Evolutionary conservation across 2,113 vertebrate genomes (phyloP), one percentile per base, ranked within the genome.

Genomic region (Neotoma lepida): DNA sequence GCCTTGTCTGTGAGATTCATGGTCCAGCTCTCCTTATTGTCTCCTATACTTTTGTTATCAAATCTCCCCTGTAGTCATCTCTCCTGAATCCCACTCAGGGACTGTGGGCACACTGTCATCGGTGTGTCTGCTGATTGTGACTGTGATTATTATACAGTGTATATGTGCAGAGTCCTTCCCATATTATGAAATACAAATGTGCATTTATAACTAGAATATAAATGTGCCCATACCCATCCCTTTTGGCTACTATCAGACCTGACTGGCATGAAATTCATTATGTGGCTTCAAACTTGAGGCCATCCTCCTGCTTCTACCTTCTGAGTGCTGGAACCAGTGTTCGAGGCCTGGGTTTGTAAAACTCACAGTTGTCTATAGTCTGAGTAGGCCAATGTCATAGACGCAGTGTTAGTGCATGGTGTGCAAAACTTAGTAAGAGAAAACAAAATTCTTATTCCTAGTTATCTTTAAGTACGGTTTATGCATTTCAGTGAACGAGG

Each of bases 401-500:
- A 68, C 39, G 24, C 8, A 26, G 12, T 86, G 71, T 73, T 95
- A 63, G 6, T 56, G 33, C 8, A 17, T 84, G 70, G 66, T 71
- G 18, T 6, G 26, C 33, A 66, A 92, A 90, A 78, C 20, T 17
- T 90, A 41, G 28, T 80, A 18, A 81, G 35, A 56, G 28, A 82
- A 63, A 76, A 76, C 24, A 84, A 15, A 73, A 56, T 41, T 70
- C 58, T 56, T 78, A 44, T 78, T 56, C 77, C 6, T 88, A 71
- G 66, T 46, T 71, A 70, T 92, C 85, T 76, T 86, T 56, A 89
- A 88, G 9, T 90, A n/a, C 4, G 78, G 58, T 93, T 80, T 97
- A 12, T 98, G 58, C 89, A 44, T 94, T 97, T 92, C 97, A 99
- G 99, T 98, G 98, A 99, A 98, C 12, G 99, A 98, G 0, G 99